These are phyloP conservation scores for Aphodius granarius DNA, from an alignment of 2,888 invertebrate species.

Conservation along the genomic window DNA sequence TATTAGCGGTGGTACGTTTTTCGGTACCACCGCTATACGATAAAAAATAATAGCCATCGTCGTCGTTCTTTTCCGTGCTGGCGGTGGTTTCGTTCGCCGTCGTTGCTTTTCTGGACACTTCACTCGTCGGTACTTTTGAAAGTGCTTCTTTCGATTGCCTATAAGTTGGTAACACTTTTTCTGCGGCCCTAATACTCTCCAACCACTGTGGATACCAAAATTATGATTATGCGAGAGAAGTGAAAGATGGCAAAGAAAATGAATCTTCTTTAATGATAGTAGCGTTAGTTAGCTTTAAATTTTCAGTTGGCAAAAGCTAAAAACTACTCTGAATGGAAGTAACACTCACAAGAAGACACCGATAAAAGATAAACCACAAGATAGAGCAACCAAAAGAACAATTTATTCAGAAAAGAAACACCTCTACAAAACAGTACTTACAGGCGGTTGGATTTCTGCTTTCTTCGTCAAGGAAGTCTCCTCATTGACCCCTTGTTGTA, in stretches of 20 bases:
- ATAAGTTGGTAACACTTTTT: slow-evolving; percentile 15
- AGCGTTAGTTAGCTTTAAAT: too few species aligned
- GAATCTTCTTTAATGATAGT: too few species aligned
- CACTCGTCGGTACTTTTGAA: background rate
- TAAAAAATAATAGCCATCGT: slow-evolving; percentile 36
- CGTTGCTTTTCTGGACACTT: slow-evolving; percentile 13
- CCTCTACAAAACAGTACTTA: background rate
- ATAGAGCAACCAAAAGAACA: too few species aligned
- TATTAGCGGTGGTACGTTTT: slow-evolving; percentile 35
- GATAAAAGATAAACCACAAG: background rate
- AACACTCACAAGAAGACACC: too few species aligned
- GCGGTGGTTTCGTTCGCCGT: background rate
- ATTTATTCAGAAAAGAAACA: background rate
- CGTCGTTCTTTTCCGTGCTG: slow-evolving; percentile 8
- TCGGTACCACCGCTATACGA: slow-evolving; percentile 39
- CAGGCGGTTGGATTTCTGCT: slow-evolving; percentile 1
- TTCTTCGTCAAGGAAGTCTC: slow-evolving; percentile 5
- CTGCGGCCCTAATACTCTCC: slow-evolving; percentile 2
- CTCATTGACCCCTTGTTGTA: background rate
- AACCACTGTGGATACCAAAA: background rate
- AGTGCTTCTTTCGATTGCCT: slow-evolving; percentile 8
- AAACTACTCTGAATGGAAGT: too few species aligned
- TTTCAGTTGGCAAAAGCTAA: too few species aligned
- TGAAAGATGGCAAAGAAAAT: too few species aligned
- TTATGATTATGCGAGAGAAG: too few species aligned